Percentiles rank a stretch among this genome's conserved stretches.
Evolutionary conservation across 2,113 vertebrate genomes (phyloP).

Genomic region (Nicator chloris): DNA sequence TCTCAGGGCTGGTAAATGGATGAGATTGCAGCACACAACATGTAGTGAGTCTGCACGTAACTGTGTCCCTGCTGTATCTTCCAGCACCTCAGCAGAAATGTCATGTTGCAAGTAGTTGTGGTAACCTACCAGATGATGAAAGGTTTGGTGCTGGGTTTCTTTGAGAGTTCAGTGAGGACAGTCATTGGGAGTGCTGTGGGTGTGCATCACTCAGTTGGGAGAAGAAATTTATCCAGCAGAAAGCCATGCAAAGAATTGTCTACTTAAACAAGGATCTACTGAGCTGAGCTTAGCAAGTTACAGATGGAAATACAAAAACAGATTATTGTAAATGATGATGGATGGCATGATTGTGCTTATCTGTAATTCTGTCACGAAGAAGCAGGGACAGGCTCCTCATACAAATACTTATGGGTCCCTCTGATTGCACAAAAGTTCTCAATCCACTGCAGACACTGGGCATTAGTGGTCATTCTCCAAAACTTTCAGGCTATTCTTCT

Average conservation of each 20-base stretch:
- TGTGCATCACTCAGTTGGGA: not conserved
- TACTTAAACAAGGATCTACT: not conserved
- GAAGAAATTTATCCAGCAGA: not conserved
- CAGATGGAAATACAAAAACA: not conserved
- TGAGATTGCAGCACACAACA: not conserved
- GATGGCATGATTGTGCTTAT: not conserved
- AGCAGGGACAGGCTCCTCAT: not conserved
- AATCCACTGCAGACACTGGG: not conserved
- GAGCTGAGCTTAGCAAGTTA: not conserved
- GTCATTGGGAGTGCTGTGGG: not conserved
- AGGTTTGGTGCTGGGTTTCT: not conserved
- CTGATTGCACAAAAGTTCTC: not conserved
- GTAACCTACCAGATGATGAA: not conserved
- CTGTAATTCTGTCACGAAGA: not conserved
- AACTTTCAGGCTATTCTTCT: not conserved
- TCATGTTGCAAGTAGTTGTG: not conserved
- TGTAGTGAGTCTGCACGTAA: rapidly evolving
- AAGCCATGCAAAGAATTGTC: not conserved
- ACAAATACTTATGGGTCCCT: not conserved
- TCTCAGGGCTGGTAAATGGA: not conserved
- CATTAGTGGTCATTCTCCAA: not conserved
- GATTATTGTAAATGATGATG: not conserved
- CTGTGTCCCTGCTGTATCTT: not conserved
- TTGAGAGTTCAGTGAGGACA: not conserved
- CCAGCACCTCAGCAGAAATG: not conserved